phyloP scores from a whole-genome alignment of 2,888 invertebrate species.

The Ptycholaimellus sp. region DNA sequence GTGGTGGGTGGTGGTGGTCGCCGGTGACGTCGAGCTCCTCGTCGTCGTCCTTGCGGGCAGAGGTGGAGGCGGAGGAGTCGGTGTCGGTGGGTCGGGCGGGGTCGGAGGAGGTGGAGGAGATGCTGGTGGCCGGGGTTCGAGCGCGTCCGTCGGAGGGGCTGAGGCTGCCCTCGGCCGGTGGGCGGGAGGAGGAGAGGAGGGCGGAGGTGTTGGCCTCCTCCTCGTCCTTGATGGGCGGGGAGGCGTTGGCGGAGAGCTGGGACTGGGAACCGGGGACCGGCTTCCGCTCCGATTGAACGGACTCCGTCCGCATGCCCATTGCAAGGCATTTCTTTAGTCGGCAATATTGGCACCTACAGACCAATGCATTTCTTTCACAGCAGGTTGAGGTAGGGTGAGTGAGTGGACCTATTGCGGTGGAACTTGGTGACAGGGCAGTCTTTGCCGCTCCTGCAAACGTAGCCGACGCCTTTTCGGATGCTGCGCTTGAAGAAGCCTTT shows the following conservation, averaged over 20 bases:
- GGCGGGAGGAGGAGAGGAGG: no score
- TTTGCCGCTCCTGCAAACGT: conserved; percentile 79
- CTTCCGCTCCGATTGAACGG: conserved; percentile 93
- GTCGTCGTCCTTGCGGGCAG: no score
- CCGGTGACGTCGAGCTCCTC: not conserved
- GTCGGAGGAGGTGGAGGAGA: not conserved
- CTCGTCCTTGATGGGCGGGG: no score
- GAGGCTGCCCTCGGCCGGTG: no score
- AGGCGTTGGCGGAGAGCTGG: no score
- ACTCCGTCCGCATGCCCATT: conserved; percentile 96
- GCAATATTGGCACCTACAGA: conserved; percentile 94
- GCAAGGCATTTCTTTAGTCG: conserved; percentile 84
- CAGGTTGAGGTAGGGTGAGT: no score
- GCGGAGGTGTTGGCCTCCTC: no score
- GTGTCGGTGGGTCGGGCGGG: conserved; percentile 1
- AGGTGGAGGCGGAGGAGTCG: no score
- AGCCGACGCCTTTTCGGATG: conserved; percentile 72
- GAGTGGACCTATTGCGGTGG: conserved; percentile 86
- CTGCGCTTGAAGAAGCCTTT: conserved; percentile 95
- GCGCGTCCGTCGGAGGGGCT: no score
- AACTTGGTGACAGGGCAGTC: conserved; percentile 96
- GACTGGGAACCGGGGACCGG: no score
- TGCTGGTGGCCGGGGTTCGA: no score
- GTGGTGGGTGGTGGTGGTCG: not conserved
- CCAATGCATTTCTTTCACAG: no score